Conservation (phyloP, 2,888 invertebrate species). For the Diarsia rubi region DNA sequence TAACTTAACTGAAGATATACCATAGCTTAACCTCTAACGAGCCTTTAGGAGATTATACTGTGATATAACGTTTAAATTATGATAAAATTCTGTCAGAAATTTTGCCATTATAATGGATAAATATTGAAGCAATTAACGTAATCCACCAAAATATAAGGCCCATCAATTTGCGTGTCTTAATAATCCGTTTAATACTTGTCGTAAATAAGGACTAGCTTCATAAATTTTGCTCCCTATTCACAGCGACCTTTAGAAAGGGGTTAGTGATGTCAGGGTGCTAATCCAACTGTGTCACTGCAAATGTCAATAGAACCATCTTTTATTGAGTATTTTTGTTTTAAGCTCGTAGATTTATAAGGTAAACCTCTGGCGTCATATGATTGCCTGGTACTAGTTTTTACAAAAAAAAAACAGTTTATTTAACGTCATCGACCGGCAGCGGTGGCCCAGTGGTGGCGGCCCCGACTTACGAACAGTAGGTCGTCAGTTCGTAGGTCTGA, state of each 20-base stretch:
- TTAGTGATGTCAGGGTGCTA: conserved; percentile 69
- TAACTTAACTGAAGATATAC: background rate
- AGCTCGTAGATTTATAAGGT: conserved; percentile 19
- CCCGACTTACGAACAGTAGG: too few relatives aligned
- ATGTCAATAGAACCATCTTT: conserved; percentile 66
- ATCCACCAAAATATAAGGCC: conserved; percentile 37
- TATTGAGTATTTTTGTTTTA: conserved; percentile 47
- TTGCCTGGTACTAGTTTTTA: conserved; percentile 17
- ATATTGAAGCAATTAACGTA: conserved; percentile 26
- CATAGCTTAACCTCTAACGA: background rate
- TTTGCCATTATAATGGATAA: conserved; percentile 1
- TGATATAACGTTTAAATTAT: background rate
- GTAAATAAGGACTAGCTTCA: conserved; percentile 60
- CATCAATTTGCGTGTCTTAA: conserved; percentile 46
- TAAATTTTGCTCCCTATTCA: conserved; percentile 60
- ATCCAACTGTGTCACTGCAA: conserved; percentile 71
- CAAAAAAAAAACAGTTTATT: too few relatives aligned
- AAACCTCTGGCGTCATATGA: background rate
- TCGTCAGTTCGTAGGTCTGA: too few relatives aligned
- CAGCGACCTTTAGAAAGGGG: conserved; percentile 73
- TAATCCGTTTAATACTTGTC: conserved; percentile 46
- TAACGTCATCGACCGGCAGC: too few relatives aligned
- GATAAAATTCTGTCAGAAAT: background rate
- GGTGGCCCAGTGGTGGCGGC: too few relatives aligned
- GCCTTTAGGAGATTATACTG: background rate